Percentiles rank a stretch among this genome's conserved stretches.
phyloP scores from a whole-genome alignment of 2,797 vertebrate genomes.

The Xiphophorus birchmanni region DNA sequence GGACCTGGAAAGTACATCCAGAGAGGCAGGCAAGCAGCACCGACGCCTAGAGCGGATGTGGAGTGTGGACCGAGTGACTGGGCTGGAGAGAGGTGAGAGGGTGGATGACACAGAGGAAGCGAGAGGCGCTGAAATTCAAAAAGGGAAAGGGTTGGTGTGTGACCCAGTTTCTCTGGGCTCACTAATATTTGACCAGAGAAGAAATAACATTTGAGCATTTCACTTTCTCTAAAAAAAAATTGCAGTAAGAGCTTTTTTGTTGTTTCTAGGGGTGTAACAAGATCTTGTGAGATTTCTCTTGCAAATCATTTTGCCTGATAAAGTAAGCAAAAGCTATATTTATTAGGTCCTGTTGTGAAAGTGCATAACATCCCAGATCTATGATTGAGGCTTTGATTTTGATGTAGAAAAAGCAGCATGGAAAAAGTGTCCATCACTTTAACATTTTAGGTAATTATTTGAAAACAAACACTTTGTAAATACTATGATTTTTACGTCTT shows the following conservation, averaged over 20 bases:
- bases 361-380: background rate
- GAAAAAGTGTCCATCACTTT: background rate
- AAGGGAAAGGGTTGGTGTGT: slow-evolving; percentile 18
- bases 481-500: background rate
- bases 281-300: background rate
- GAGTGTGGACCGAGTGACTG: slow-evolving; percentile 92
- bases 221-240: background rate
- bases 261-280: background rate
- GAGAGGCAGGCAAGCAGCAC: slow-evolving; percentile 84
- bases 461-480: background rate
- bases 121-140: slow-evolving; percentile 65
- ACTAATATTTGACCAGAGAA: slow-evolving; percentile 46
- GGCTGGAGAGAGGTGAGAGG: slow-evolving; percentile 85
- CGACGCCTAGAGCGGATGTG: slow-evolving; percentile 93
- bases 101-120: slow-evolving; percentile 69
- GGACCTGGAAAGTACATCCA: slow-evolving; percentile 86
- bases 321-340: background rate
- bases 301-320: background rate
- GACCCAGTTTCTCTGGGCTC: slow-evolving; percentile 15
- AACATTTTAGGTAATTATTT: background rate
- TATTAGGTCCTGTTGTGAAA: background rate
- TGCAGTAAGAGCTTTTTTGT: background rate
- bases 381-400: background rate
- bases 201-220: slow-evolving; percentile 58
- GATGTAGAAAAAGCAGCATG: background rate